A percentile compares a stretch with the other conserved stretches of the same genome.
These are phyloP conservation scores for Caenorhabditis tropicalis DNA, from an alignment of 1,140 invertebrate species.

Conservation along the genomic window DNA sequence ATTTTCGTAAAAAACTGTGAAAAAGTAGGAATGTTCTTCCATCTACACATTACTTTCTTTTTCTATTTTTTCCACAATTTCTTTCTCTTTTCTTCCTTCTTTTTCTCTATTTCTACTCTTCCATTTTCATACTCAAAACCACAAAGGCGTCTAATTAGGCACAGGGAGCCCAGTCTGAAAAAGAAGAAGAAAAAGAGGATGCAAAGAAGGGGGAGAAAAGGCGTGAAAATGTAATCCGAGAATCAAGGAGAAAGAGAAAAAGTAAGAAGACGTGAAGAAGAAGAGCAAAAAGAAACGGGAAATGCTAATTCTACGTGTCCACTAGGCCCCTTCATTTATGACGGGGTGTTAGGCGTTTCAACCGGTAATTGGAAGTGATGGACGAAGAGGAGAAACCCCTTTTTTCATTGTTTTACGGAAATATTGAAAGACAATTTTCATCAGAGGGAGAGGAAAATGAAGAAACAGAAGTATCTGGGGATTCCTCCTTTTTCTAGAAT, in stretches of 20 bases:
- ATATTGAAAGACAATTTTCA: no score
- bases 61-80: not conserved
- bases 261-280: not conserved
- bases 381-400: not conserved
- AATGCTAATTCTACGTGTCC: constrained; percentile 34
- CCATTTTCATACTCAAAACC: constrained; percentile 8
- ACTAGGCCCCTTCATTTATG: not conserved
- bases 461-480: no score
- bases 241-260: not conserved
- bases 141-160: constrained; percentile 41
- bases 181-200: not conserved
- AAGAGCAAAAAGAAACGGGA: constrained; percentile 24
- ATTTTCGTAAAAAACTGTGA: no score
- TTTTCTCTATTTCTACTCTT: not conserved
- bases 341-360: not conserved
- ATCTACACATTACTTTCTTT: not conserved
- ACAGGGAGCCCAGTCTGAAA: not conserved
- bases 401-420: no score
- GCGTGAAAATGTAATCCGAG: constrained; percentile 23
- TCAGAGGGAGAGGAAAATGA: no score
- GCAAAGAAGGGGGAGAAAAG: not conserved
- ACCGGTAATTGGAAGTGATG: constrained; percentile 41
- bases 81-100: not conserved
- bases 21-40: not conserved
- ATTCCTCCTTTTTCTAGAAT: no score